Evolutionary conservation across 2,797 vertebrate genomes (phyloP).

Genomic region (Onychomys leucogaster): DNA sequence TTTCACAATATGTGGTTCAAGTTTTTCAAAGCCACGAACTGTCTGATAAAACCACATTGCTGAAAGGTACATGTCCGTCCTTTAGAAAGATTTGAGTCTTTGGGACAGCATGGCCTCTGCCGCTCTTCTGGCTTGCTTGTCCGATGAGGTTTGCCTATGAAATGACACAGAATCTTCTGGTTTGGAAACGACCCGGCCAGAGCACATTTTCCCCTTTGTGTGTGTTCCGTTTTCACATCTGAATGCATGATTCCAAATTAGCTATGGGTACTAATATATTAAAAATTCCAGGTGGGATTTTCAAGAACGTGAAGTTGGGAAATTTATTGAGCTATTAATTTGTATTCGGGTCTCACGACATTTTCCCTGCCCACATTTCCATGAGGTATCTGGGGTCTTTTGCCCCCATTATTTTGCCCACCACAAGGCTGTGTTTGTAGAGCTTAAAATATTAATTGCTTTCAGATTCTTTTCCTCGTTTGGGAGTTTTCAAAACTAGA

Average conservation of each 20-base stretch:
- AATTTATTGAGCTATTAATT: conserved; percentile 58
- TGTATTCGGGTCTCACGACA: conserved; percentile 1
- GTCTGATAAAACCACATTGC: conserved; percentile 73
- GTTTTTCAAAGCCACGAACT: conserved; percentile 24
- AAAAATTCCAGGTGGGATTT: conserved; percentile 67
- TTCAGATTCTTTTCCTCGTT: conserved; percentile 7
- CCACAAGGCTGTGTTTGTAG: not conserved
- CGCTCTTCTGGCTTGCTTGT: not conserved
- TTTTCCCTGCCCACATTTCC: not conserved
- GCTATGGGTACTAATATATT: conserved; percentile 9
- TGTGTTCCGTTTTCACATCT: not conserved
- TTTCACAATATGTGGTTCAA: conserved; percentile 40
- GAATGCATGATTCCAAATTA: conserved; percentile 36
- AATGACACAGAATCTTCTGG: conserved; percentile 22
- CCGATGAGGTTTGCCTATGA: conserved; percentile 52
- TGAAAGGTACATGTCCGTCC: conserved; percentile 48
- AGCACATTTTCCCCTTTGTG: conserved; percentile 35
- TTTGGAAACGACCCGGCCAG: not conserved
- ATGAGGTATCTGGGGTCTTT: not conserved
- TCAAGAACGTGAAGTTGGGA: conserved; percentile 32
- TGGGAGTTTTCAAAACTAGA: conserved; percentile 33
- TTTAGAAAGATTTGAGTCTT: conserved; percentile 39
- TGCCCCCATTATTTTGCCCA: not conserved
- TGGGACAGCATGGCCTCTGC: not conserved
- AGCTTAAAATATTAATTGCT: conserved; percentile 36